phyloP scores from a whole-genome alignment of 2,797 vertebrate species.

The Mastacembelus armatus region DNA sequence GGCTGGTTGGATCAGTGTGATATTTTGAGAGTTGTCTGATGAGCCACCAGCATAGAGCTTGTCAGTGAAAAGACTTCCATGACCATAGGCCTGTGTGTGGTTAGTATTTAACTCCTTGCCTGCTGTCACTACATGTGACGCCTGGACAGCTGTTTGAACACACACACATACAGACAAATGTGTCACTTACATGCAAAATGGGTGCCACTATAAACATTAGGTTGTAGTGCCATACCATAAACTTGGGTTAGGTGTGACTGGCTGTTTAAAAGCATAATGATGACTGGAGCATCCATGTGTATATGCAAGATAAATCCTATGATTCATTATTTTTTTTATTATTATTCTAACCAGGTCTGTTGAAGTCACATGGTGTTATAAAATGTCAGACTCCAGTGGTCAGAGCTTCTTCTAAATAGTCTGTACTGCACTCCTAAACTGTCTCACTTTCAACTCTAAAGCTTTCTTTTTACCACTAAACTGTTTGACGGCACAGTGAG shows the following conservation, averaged over 20 bases:
- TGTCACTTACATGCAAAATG: slow-evolving; percentile 21
- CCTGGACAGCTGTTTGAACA: slow-evolving; percentile 55
- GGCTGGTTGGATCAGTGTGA: slow-evolving; percentile 4
- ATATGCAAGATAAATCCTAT: background rate
- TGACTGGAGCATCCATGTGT: background rate
- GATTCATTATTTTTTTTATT: too few relatives aligned
- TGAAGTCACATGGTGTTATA: background rate
- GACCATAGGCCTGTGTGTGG: slow-evolving; percentile 26
- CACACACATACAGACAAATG: slow-evolving; percentile 21
- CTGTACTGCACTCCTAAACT: background rate
- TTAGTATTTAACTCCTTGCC: slow-evolving; percentile 23
- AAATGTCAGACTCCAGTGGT: slow-evolving; percentile 21
- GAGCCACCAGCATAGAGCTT: slow-evolving; percentile 17
- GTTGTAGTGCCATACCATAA: background rate
- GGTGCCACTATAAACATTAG: slow-evolving; percentile 32
- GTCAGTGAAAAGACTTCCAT: slow-evolving; percentile 28
- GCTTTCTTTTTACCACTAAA: slow-evolving; percentile 48
- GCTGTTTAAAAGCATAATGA: background rate
- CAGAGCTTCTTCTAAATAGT: background rate
- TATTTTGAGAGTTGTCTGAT: slow-evolving; percentile 27
- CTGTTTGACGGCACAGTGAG: slow-evolving; percentile 44
- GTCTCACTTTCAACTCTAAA: slow-evolving; percentile 27
- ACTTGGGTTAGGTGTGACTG: background rate
- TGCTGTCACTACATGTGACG: slow-evolving; percentile 55
- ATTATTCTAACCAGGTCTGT: slow-evolving; percentile 12